These are phyloP conservation scores for Eubasilissa regina DNA, from an alignment of 1,140 invertebrate species.

Conservation along the genomic window DNA sequence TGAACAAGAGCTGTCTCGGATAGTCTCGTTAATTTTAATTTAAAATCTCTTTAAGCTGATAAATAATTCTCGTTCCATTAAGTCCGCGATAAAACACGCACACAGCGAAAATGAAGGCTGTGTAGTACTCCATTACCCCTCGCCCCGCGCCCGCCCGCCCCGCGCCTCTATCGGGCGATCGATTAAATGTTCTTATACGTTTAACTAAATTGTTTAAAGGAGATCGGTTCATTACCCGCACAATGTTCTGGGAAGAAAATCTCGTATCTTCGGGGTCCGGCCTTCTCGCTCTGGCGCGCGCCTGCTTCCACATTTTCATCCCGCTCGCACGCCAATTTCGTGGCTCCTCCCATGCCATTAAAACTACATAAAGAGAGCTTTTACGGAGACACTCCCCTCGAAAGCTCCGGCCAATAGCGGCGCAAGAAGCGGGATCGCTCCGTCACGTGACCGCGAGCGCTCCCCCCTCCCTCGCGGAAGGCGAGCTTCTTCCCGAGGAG, in stretches of 20 bases:
- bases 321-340: constrained; percentile 30
- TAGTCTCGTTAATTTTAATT: constrained; percentile 12
- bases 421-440: not conserved
- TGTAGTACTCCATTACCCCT: constrained; percentile 2
- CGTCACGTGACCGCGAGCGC: constrained; percentile 18
- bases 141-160: not conserved
- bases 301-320: not conserved
- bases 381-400: constrained; percentile 43
- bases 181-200: constrained; percentile 61
- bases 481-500: constrained; percentile 12
- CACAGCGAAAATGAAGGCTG: constrained; percentile 7
- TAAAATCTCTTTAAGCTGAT: not conserved
- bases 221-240: constrained; percentile 56
- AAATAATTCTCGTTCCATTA: constrained; percentile 1
- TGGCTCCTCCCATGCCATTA: constrained; percentile 54
- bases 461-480: constrained; percentile 16
- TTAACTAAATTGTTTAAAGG: constrained; percentile 61
- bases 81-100: not conserved
- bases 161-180: constrained; percentile 46
- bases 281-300: constrained; percentile 16
- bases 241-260: constrained; percentile 13
- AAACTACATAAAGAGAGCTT: constrained; percentile 52
- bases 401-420: constrained; percentile 46
- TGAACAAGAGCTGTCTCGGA: too few relatives aligned
- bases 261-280: not conserved